Evolutionary conservation across 2,797 vertebrate genomes (phyloP).

Genomic region (Microctenopoma steveboyesi): DNA sequence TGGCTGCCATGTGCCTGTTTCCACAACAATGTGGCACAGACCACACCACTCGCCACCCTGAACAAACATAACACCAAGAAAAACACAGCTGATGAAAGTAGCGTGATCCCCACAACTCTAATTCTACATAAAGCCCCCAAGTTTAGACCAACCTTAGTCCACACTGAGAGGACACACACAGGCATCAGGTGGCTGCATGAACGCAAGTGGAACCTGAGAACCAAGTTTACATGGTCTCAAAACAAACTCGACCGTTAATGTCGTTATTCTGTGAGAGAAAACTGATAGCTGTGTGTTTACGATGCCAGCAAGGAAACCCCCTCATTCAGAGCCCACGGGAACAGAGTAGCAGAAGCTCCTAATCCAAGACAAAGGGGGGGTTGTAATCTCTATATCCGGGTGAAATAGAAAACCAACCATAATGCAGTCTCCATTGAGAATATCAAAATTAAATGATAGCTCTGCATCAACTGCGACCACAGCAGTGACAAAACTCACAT

Average conservation of each 20-base stretch:
- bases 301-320: background rate
- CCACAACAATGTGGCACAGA: slow-evolving; percentile 7
- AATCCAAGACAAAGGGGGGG: slow-evolving; percentile 8
- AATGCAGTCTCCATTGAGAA: background rate
- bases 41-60: background rate
- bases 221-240: slow-evolving; percentile 17
- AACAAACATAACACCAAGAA: slow-evolving; percentile 11
- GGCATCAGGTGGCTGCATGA: slow-evolving; percentile 37
- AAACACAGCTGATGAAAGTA: slow-evolving; percentile 1
- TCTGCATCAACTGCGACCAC: too few species aligned
- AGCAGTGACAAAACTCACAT: too few species aligned
- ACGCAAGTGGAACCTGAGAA: slow-evolving; percentile 54
- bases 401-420: background rate
- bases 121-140: slow-evolving; percentile 1
- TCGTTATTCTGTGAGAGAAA: slow-evolving; percentile 57
- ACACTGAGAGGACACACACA: background rate
- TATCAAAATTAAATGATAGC: background rate
- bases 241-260: slow-evolving; percentile 51
- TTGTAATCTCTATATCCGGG: background rate
- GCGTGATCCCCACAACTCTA: background rate
- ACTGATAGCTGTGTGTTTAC: slow-evolving; percentile 22
- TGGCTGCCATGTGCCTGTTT: background rate
- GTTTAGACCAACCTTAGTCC: background rate
- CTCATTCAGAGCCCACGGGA: background rate
- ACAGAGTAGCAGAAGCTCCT: slow-evolving; percentile 3